These are phyloP conservation scores for Camelus dromedarius DNA, from an alignment of 2,113 vertebrate species.

Conservation along the genomic window DNA sequence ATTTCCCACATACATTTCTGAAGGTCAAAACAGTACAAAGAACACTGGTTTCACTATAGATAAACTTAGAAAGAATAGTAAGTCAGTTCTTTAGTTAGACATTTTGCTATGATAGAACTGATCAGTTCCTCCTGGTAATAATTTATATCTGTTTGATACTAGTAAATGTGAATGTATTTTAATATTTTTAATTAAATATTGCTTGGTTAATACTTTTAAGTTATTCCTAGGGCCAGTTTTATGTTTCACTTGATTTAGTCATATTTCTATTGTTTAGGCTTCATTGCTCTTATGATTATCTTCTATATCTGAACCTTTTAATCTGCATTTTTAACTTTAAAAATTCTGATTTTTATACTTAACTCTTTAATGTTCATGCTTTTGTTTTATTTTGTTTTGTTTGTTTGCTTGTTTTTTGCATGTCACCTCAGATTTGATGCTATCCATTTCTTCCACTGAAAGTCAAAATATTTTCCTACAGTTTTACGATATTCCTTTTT, in stretches of 20 bases:
- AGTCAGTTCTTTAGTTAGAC: neutral
- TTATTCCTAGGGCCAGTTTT: conserved; percentile 15
- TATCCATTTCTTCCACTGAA: neutral
- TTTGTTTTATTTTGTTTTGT: neutral
- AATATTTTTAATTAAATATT: conserved; percentile 15
- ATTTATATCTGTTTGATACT: neutral
- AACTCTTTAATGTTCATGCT: neutral
- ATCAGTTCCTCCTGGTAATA: neutral
- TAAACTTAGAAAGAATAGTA: neutral
- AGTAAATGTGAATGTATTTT: neutral
- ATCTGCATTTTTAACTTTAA: conserved; percentile 5
- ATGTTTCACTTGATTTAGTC: neutral
- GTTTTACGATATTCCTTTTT: neutral
- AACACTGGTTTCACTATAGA: neutral
- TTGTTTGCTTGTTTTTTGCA: neutral
- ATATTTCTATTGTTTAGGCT: neutral
- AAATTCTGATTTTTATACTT: neutral
- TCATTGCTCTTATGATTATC: neutral
- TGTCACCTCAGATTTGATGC: neutral
- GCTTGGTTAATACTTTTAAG: neutral
- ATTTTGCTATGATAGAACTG: neutral
- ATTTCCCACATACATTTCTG: neutral
- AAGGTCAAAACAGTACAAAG: neutral
- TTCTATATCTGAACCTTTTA: neutral
- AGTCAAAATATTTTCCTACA: neutral